A percentile compares a stretch with the other conserved stretches of the same genome.
Evolutionary conservation across 2,113 vertebrate species (phyloP).

Genomic region (Athene cunicularia): DNA sequence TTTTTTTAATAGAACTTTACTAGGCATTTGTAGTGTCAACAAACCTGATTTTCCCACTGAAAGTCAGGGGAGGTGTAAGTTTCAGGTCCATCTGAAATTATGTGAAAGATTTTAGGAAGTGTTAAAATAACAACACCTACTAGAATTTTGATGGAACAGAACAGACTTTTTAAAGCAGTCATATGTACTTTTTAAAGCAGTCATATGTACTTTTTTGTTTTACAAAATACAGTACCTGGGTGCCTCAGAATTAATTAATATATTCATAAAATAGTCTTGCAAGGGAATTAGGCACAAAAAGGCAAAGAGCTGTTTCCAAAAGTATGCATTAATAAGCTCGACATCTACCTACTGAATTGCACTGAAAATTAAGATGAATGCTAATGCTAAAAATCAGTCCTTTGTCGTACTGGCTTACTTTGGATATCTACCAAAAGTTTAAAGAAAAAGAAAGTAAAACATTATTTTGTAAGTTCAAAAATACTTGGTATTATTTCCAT

Average conservation of each 20-base stretch:
- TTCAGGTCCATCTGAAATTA: background rate
- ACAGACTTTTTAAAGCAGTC: background rate
- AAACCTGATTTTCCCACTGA: background rate
- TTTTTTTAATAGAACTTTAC: background rate
- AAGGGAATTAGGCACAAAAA: background rate
- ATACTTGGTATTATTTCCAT: background rate
- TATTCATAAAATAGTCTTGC: background rate
- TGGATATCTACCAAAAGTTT: background rate
- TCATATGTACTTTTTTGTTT: background rate
- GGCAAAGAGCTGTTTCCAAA: background rate
- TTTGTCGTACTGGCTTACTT: background rate
- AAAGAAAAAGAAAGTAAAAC: background rate
- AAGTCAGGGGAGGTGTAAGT: background rate
- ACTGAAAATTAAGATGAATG: background rate
- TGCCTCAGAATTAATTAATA: background rate
- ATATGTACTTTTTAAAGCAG: background rate
- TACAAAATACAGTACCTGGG: background rate
- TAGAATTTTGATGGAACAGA: background rate
- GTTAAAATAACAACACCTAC: background rate
- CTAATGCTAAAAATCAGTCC: background rate
- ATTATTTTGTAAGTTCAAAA: background rate
- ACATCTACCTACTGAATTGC: background rate
- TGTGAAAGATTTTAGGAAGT: background rate
- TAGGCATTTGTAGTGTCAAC: background rate
- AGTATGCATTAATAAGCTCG: background rate